These are phyloP conservation scores for Myotis lucifugus DNA, from an alignment of 2,113 vertebrate genomes.

Conservation along the genomic window DNA sequence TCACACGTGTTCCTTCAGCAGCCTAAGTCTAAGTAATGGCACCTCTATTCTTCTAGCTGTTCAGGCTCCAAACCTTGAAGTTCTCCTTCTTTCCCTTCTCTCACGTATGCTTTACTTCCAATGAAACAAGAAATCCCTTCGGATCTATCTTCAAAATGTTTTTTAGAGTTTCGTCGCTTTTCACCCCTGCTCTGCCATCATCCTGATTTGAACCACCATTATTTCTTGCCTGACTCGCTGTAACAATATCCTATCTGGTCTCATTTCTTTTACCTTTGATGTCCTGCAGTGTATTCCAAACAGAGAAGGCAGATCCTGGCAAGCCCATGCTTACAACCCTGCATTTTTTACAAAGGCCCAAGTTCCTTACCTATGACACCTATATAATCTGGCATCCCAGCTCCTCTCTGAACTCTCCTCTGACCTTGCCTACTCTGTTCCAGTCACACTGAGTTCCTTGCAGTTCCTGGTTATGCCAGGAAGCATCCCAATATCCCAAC, in stretches of 20 bases:
- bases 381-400: rapidly evolving
- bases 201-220: background rate
- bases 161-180: background rate
- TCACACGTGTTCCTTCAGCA: background rate
- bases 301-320: background rate
- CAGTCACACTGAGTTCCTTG: background rate
- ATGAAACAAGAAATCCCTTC: background rate
- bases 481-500: background rate
- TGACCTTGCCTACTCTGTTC: background rate
- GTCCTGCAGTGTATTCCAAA: background rate
- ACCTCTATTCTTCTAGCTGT: background rate
- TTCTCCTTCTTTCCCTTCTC: background rate
- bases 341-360: background rate
- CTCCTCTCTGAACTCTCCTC: background rate
- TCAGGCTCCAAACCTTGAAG: background rate
- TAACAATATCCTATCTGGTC: background rate
- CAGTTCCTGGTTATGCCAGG: background rate
- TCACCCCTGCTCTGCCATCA: background rate
- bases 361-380: background rate
- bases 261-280: background rate
- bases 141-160: background rate
- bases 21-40: background rate
- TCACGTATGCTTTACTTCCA: background rate
- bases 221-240: background rate
- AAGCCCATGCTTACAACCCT: rapidly evolving